Percentiles rank a stretch among this genome's conserved stretches.
These are phyloP conservation scores for Columba guinea DNA, from an alignment of 2,797 vertebrate genomes.

Conservation along the genomic window DNA sequence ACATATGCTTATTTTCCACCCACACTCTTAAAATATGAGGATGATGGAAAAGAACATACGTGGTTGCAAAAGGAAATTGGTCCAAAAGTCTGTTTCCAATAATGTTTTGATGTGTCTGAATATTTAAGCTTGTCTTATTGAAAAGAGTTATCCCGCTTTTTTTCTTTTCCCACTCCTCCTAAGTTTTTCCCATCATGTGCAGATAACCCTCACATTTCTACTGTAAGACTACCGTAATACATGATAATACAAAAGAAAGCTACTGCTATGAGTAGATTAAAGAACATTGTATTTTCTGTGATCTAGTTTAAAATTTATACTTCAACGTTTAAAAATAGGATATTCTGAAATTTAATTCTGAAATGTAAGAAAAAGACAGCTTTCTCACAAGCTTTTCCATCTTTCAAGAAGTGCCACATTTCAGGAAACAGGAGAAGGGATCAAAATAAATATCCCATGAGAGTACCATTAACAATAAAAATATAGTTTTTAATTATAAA, in stretches of 20 bases:
- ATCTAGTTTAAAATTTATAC: background rate
- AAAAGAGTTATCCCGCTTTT: background rate
- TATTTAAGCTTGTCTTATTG: slow-evolving; percentile 18
- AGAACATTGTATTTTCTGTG: background rate
- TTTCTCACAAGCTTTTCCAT: background rate
- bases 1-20: slow-evolving; percentile 2
- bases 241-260: background rate
- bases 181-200: background rate
- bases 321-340: background rate
- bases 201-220: background rate
- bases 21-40: background rate
- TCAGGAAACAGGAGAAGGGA: background rate
- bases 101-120: background rate
- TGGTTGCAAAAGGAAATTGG: background rate
- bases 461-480: background rate
- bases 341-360: background rate
- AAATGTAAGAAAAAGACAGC: background rate
- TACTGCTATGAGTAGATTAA: background rate
- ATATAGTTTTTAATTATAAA: background rate
- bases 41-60: background rate
- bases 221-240: background rate
- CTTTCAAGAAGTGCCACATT: background rate
- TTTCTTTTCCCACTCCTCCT: background rate
- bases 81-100: slow-evolving; percentile 44
- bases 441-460: background rate